Conservation (phyloP, 2,888 invertebrate genomes). For the Gastracanthus pulcherrimus region DNA sequence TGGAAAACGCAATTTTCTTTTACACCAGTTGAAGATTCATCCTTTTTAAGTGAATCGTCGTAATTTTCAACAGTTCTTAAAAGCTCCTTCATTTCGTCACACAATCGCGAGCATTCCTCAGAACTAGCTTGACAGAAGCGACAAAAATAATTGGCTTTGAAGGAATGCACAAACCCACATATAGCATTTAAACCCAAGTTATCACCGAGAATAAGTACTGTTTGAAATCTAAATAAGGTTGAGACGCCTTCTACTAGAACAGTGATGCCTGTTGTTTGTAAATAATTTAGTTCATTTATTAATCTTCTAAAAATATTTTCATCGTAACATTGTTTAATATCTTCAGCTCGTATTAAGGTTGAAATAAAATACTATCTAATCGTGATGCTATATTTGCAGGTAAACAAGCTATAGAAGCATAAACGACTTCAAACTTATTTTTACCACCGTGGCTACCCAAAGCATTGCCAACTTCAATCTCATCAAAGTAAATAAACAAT, state of each 20-base stretch:
- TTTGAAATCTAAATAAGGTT: too few relatives aligned
- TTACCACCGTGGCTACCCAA: background rate
- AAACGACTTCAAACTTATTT: constrained; percentile 34
- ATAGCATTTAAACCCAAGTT: too few relatives aligned
- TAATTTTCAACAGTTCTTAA: constrained; percentile 29
- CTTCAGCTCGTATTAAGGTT: background rate
- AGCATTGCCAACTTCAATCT: constrained; percentile 20
- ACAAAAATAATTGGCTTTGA: constrained; percentile 18
- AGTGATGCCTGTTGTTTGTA: too few relatives aligned
- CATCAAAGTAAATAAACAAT: background rate
- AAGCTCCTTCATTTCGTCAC: background rate
- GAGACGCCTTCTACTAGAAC: too few relatives aligned
- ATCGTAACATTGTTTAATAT: too few relatives aligned
- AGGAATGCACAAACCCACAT: constrained; percentile 36
- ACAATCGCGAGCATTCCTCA: background rate
- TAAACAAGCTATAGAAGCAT: too few relatives aligned
- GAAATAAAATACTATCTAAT: constrained; percentile 7
- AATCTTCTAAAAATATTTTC: too few relatives aligned
- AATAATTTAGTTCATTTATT: too few relatives aligned
- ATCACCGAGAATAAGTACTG: too few relatives aligned
- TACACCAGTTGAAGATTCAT: background rate
- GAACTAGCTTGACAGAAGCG: constrained; percentile 24
- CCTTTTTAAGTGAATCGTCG: background rate
- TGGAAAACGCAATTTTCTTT: too few relatives aligned
- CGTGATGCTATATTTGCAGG: too few relatives aligned